phyloP scores from a whole-genome alignment of 23 tunicate genomes.

The Halocynthia aurantium region DNA sequence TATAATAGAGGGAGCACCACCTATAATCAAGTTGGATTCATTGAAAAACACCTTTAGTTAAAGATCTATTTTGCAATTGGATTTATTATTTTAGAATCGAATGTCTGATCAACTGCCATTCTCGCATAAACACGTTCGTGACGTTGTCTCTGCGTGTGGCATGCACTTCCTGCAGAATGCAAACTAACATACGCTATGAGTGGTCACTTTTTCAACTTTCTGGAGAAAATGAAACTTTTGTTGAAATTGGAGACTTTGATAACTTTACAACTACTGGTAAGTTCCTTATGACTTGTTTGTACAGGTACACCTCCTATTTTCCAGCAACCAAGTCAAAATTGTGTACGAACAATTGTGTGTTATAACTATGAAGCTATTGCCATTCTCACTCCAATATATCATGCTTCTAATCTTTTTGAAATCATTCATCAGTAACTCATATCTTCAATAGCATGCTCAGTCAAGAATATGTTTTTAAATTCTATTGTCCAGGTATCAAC shows the following conservation, averaged over 20 bases:
- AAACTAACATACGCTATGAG: conserved; percentile 14
- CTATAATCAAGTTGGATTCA: conserved; percentile 22
- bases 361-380: no score
- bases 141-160: conserved; percentile 21
- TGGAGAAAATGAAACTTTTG: background rate
- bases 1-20: conserved; percentile 33
- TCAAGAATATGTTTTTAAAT: no score
- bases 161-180: background rate
- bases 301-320: background rate
- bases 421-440: no score
- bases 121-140: conserved; percentile 38
- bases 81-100: conserved; percentile 36
- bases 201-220: conserved; percentile 32
- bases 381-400: no score
- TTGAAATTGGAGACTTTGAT: conserved; percentile 22
- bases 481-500: conserved; percentile 25
- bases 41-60: background rate
- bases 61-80: background rate
- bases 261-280: conserved; percentile 40
- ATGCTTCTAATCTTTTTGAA: no score
- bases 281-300: background rate
- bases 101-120: conserved; percentile 45
- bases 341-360: background rate
- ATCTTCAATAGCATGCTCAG: no score
- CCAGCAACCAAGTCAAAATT: background rate